A percentile compares a stretch with the other conserved stretches of the same genome.
Conservation (phyloP, 1,140 invertebrate species). For the Drosophila sproati region DNA sequence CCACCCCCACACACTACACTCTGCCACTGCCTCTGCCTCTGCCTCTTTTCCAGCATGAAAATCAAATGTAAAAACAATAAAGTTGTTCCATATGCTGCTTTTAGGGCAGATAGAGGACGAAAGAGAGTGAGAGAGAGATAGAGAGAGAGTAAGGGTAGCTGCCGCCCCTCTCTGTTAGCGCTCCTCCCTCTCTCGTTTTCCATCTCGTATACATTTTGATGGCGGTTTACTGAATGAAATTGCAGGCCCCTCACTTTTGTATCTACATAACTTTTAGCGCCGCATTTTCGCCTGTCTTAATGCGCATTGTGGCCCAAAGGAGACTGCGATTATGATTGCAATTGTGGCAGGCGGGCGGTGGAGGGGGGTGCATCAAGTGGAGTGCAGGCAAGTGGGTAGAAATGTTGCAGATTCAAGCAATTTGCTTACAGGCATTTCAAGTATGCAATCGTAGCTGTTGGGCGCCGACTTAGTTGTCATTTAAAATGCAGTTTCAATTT, state of each 20-base stretch:
- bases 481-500: conserved; percentile 52
- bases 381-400: conserved; percentile 1
- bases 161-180: neutral
- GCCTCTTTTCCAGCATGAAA: conserved; percentile 32
- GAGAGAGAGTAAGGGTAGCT: conserved; percentile 10
- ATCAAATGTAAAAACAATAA: conserved; percentile 82
- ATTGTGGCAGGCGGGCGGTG: conserved; percentile 3
- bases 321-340: conserved; percentile 27
- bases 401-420: conserved; percentile 54
- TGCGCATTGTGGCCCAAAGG: conserved; percentile 39
- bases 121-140: too few species aligned
- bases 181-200: conserved; percentile 6
- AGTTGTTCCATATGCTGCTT: conserved; percentile 66
- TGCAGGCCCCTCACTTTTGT: conserved; percentile 46
- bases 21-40: neutral
- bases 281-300: conserved; percentile 43
- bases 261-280: conserved; percentile 66
- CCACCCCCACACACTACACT: too few species aligned
- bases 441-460: conserved; percentile 6
- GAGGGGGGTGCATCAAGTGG: too few species aligned
- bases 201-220: conserved; percentile 54
- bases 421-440: conserved; percentile 44
- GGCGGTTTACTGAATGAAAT: conserved; percentile 80
- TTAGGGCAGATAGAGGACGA: neutral
- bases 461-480: conserved; percentile 39